Evolutionary conservation across 2,797 vertebrate species (phyloP).

Genomic region (Botia almorhae): DNA sequence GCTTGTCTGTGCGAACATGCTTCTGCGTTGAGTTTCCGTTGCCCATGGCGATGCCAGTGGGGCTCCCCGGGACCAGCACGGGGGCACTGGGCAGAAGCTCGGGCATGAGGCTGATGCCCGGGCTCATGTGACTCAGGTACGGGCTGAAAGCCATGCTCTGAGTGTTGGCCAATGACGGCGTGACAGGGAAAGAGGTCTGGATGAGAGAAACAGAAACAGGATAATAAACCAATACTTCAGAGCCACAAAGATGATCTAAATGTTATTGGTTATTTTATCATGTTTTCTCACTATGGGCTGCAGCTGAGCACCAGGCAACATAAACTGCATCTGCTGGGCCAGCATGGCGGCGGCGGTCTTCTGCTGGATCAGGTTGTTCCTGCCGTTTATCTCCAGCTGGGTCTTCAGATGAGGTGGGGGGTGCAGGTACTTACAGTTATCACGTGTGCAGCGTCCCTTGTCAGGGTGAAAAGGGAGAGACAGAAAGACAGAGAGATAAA

Average conservation of each 20-base stretch:
- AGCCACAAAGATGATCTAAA: background rate
- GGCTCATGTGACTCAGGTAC: conserved; percentile 91
- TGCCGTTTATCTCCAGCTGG: conserved; percentile 96
- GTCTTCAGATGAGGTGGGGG: conserved; percentile 97
- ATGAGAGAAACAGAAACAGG: conserved; percentile 28
- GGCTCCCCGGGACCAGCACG: conserved; percentile 92
- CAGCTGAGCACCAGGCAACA: conserved; percentile 92
- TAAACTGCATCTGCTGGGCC: conserved; percentile 97
- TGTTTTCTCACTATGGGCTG: conserved; percentile 89
- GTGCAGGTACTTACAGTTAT: conserved; percentile 99
- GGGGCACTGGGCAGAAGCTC: conserved; percentile 92
- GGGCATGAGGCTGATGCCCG: conserved; percentile 91
- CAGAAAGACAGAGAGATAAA: conserved; percentile 41
- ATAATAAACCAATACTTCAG: conserved; percentile 35
- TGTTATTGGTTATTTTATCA: background rate
- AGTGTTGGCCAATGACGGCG: conserved; percentile 86
- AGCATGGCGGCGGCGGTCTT: conserved; percentile 96
- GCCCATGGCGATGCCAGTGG: conserved; percentile 83
- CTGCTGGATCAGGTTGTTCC: conserved; percentile 98
- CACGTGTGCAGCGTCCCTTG: conserved; percentile 93
- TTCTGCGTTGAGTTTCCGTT: conserved; percentile 88
- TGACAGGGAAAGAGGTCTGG: conserved; percentile 91
- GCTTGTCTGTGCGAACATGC: conserved; percentile 92
- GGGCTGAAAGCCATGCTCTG: conserved; percentile 93
- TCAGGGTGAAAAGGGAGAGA: background rate